Evolutionary conservation across 1,140 invertebrate genomes (phyloP).

Genomic region (Scaptomyza graminum): DNA sequence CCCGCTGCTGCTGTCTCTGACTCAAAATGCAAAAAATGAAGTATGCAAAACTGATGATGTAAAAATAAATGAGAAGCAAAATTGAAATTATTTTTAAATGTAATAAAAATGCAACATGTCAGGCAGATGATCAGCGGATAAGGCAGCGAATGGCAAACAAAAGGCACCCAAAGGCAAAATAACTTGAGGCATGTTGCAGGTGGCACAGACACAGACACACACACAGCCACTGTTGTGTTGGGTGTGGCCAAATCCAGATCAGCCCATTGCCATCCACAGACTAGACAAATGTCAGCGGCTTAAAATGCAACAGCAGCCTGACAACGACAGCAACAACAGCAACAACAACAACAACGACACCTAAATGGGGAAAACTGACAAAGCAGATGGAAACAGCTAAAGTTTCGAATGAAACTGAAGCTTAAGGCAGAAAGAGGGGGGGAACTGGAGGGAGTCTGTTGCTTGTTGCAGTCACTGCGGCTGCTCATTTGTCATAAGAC

Average conservation of each 20-base stretch:
- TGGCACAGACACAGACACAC: constrained; percentile 2
- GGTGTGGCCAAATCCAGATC: constrained; percentile 49
- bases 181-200: constrained; percentile 24
- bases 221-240: constrained; percentile 10
- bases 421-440: background rate
- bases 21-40: constrained; percentile 53
- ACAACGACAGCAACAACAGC: constrained; percentile 14
- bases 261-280: constrained; percentile 13
- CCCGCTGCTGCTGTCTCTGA: constrained; percentile 30
- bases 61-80: constrained; percentile 8
- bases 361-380: constrained; percentile 26
- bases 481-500: constrained; percentile 68
- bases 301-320: constrained; percentile 35
- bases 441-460: background rate
- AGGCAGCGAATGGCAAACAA: constrained; percentile 14
- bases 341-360: constrained; percentile 18
- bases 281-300: constrained; percentile 54
- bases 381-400: constrained; percentile 1
- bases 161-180: background rate
- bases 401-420: no score
- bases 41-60: background rate
- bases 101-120: constrained; percentile 50
- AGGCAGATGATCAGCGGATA: constrained; percentile 3
- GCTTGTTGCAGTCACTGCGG: constrained; percentile 26
- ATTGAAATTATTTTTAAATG: constrained; percentile 46